phyloP scores from a whole-genome alignment of 2,113 vertebrate species.

The Burhinus oedicnemus region DNA sequence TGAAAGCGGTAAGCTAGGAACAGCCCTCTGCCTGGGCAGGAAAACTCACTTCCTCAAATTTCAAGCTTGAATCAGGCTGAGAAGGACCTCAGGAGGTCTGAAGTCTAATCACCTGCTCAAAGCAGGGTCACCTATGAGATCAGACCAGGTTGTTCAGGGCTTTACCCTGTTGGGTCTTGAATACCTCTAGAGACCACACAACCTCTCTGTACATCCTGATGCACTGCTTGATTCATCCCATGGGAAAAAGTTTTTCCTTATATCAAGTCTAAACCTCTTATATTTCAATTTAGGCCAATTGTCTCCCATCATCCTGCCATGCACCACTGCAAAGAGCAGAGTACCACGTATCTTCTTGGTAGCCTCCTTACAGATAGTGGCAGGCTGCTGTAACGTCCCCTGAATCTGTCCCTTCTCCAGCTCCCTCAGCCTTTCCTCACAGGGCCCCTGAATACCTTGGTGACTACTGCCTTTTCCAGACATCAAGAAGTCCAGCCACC shows the following conservation, averaged over 20 bases:
- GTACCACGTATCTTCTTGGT: neutral
- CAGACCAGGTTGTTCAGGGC: neutral
- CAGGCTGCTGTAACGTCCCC: neutral
- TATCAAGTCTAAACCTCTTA: neutral
- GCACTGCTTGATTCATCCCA: neutral
- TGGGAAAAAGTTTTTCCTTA: neutral
- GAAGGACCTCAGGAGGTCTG: neutral
- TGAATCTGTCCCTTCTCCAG: neutral
- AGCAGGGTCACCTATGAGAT: neutral
- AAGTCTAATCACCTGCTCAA: neutral
- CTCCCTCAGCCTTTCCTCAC: neutral
- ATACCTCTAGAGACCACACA: neutral
- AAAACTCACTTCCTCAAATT: neutral
- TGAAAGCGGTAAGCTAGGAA: neutral
- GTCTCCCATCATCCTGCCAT: fast-evolving
- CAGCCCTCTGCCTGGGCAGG: neutral
- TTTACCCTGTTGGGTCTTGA: neutral
- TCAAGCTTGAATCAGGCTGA: neutral
- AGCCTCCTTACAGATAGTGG: neutral
- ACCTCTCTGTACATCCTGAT: neutral
- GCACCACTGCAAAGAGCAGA: neutral
- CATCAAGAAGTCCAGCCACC: neutral
- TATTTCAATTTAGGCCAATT: neutral
- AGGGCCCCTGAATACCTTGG: neutral
- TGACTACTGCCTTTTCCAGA: neutral